Conservation (phyloP, 2,888 invertebrate genomes). For the Patella pellucida region DNA sequence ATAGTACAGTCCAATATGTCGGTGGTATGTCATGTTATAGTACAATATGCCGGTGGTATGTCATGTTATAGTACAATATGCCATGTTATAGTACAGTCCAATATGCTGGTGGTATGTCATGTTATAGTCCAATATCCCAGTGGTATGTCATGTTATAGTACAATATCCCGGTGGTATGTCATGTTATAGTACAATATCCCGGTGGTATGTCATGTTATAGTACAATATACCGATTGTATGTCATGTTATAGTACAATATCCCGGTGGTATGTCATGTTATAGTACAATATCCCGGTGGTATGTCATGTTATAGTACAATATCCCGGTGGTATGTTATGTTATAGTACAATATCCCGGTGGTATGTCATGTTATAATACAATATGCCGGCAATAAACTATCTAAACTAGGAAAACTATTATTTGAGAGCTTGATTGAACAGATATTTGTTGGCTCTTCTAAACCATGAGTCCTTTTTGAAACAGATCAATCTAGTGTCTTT, state of each 20-base stretch:
- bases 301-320: too few relatives aligned
- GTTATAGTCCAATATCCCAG: constrained; percentile 17
- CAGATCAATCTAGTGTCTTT: too few relatives aligned
- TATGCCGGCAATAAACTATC: too few relatives aligned
- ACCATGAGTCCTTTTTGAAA: too few relatives aligned
- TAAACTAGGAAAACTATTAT: too few relatives aligned
- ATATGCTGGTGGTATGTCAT: constrained; percentile 22
- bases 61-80: too few relatives aligned
- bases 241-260: background rate
- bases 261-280: constrained; percentile 20
- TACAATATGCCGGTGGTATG: constrained; percentile 23
- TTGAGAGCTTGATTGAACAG: too few relatives aligned
- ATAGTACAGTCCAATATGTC: too few relatives aligned
- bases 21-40: constrained; percentile 17
- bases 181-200: constrained; percentile 6
- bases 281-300: constrained; percentile 24
- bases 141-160: constrained; percentile 5
- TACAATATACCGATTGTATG: constrained; percentile 22
- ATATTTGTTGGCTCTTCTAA: too few relatives aligned
- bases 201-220: constrained; percentile 17
- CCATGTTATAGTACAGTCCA: too few relatives aligned
- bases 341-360: constrained; percentile 23
- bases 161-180: constrained; percentile 24
- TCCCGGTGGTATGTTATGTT: constrained; percentile 23
- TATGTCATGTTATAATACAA: background rate